phyloP scores from a whole-genome alignment of 2,888 invertebrate species.

The Hypsopygia costalis region DNA sequence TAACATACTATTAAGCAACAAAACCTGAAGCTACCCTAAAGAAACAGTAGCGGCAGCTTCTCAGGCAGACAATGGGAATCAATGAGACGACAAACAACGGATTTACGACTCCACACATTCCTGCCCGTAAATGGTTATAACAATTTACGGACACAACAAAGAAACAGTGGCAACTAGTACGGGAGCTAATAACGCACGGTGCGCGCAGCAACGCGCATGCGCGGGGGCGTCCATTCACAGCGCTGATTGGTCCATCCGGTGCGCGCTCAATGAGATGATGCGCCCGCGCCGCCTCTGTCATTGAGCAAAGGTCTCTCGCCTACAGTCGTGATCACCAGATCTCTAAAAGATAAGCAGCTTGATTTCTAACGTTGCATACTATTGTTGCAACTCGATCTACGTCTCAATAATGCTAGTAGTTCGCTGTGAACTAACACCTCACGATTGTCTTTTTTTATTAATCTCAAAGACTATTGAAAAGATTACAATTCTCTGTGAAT shows the following conservation, averaged over 20 bases:
- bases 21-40: not conserved
- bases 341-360: constrained; percentile 39
- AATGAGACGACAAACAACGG: constrained; percentile 54
- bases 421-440: too few species aligned
- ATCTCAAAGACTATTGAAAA: too few species aligned
- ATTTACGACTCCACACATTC: constrained; percentile 65
- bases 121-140: constrained; percentile 68
- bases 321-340: constrained; percentile 66
- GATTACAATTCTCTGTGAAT: too few species aligned
- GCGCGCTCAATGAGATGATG: constrained; percentile 78
- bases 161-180: constrained; percentile 55
- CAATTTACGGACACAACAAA: constrained; percentile 73
- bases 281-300: constrained; percentile 69
- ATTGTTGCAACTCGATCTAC: not conserved
- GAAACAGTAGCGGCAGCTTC: constrained; percentile 40
- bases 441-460: too few species aligned
- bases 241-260: constrained; percentile 80
- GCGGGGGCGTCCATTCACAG: constrained; percentile 80
- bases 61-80: constrained; percentile 56
- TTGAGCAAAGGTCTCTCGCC: constrained; percentile 77
- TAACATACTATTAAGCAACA: not conserved
- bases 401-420: too few species aligned
- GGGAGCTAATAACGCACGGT: constrained; percentile 63
- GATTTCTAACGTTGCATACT: constrained; percentile 20
- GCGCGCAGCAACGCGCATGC: constrained; percentile 48